Conservation (phyloP, 2,113 vertebrate genomes). For the Hippocampus abdominalis region DNA sequence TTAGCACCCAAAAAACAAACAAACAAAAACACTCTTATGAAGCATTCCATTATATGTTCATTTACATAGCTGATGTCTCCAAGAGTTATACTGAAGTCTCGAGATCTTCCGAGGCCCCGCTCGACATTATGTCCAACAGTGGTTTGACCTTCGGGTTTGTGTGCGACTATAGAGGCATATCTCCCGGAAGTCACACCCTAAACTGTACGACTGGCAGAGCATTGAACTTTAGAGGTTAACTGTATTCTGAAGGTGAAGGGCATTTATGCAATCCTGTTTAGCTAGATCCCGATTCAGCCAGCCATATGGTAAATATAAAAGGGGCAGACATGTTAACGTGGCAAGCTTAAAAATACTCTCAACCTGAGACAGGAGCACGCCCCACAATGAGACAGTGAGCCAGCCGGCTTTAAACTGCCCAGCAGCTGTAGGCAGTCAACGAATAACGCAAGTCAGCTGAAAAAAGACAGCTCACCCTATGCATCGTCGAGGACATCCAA, state of each 20-base stretch:
- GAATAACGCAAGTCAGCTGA: constrained; percentile 49
- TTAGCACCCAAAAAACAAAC: too few relatives aligned
- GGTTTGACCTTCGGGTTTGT: too few relatives aligned
- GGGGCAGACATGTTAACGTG: constrained; percentile 37
- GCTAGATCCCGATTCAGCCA: constrained; percentile 32
- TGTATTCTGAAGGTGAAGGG: background rate
- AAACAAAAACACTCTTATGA: too few relatives aligned
- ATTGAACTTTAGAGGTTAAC: background rate
- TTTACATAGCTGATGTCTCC: too few relatives aligned
- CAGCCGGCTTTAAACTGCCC: constrained; percentile 39
- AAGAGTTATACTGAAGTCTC: too few relatives aligned
- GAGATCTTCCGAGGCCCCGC: too few relatives aligned
- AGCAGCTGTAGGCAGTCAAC: constrained; percentile 58
- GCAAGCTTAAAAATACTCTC: constrained; percentile 49
- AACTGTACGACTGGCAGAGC: background rate
- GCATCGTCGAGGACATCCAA: constrained; percentile 54
- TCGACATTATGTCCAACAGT: too few relatives aligned
- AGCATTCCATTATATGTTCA: too few relatives aligned
- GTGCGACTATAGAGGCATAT: too few relatives aligned
- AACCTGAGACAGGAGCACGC: constrained; percentile 31
- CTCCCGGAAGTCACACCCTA: too few relatives aligned
- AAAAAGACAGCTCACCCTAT: constrained; percentile 44
- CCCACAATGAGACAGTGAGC: constrained; percentile 36
- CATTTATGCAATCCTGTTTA: constrained; percentile 13
- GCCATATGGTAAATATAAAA: constrained; percentile 48